These are phyloP conservation scores for Tragelaphus strepsiceros DNA, from an alignment of 2,113 vertebrate genomes.

Conservation along the genomic window DNA sequence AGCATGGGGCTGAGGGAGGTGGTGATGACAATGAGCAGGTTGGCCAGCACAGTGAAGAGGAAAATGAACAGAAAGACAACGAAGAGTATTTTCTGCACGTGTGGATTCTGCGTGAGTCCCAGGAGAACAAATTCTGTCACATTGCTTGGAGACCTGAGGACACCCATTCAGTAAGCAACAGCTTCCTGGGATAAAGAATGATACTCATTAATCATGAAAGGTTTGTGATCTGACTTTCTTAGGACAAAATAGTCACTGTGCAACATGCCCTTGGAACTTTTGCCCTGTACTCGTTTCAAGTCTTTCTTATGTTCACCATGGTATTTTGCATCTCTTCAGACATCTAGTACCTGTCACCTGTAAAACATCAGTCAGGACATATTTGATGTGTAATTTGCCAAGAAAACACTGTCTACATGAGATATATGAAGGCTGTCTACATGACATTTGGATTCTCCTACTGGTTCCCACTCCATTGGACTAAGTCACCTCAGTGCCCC, in stretches of 20 bases:
- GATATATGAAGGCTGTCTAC: accelerated
- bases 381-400: not conserved
- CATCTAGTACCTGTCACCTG: not conserved
- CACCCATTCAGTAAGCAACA: not conserved
- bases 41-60: no score
- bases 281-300: not conserved
- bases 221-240: not conserved
- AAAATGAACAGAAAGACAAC: no score
- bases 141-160: not conserved
- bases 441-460: not conserved
- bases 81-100: not conserved
- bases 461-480: not conserved
- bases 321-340: not conserved
- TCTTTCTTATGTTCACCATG: not conserved
- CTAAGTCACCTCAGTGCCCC: accelerated
- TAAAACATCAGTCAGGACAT: accelerated
- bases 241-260: not conserved
- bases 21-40: no score
- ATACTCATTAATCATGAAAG: not conserved
- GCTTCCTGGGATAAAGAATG: not conserved
- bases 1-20: no score
- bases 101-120: not conserved
- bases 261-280: not conserved
- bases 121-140: not conserved
- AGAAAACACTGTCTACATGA: not conserved